phyloP scores from a whole-genome alignment of 2,113 vertebrate genomes.

The Etheostoma spectabile region DNA sequence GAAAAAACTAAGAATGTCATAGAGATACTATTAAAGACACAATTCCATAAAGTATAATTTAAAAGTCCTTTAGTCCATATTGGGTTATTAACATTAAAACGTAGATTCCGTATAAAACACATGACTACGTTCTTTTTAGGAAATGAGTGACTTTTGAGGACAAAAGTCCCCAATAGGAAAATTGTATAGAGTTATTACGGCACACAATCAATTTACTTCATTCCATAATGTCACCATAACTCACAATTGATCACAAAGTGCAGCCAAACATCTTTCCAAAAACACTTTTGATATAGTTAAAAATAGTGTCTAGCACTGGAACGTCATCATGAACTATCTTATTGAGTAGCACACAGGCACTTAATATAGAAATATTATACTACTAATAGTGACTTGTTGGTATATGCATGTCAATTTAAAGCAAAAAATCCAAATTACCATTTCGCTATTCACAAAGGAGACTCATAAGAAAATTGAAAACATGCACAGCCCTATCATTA shows the following conservation, averaged over 20 bases:
- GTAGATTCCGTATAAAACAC: background rate
- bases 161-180: background rate
- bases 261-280: background rate
- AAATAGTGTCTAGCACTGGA: accelerated
- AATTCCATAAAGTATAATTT: background rate
- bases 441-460: no score
- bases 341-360: background rate
- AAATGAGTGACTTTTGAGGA: background rate
- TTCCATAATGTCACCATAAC: background rate
- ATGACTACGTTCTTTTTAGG: background rate
- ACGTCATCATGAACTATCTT: no score
- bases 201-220: background rate
- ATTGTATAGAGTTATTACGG: background rate
- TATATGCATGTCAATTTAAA: background rate
- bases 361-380: background rate
- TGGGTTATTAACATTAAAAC: background rate
- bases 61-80: background rate
- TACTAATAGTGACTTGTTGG: background rate
- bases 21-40: background rate
- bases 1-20: background rate
- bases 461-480: background rate
- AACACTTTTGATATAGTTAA: background rate
- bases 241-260: background rate
- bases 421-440: no score
- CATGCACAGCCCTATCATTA: background rate